Evolutionary conservation across 1,140 invertebrate genomes (phyloP), one percentile per base, ranked within the genome.

Genomic region (Drosophila gunungcola): DNA sequence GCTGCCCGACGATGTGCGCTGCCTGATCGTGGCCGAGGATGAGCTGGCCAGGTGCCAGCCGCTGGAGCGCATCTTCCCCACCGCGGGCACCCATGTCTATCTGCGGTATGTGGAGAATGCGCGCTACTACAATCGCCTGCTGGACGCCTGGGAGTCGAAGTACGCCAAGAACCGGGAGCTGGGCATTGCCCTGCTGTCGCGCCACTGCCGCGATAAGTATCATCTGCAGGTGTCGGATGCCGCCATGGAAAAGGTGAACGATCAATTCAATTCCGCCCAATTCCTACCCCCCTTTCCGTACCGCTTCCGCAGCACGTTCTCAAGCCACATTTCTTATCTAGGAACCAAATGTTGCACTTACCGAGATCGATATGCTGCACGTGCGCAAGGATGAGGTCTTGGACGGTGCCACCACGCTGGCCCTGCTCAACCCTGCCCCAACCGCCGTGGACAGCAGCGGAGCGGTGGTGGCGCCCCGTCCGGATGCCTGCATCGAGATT

Each of bases 71-170:
- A 96, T 99, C 61, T 99, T 99, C 91, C 98, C 98, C 2, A 96
- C 96, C 1, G 77, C 93, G 0, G 93, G 95, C 27, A 96, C 96
- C 3, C 93, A 97, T 90, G 93, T 94, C 29, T 99, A 98, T 93
- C 94, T 98, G 48, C 93, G 95, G 48, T 99, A 94, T 92, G 96
- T 99, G 88, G 96, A 98, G 73, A 94, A 95, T 4, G 95, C 96
- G 2, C 93, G 97, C 21, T 99, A 99, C 92, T 98, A 99, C 92
- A 99, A 99, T 93, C 94, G 98, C 42, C 93, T 99, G 41, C 94
- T 99, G 68, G 97, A 98, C 92, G 97, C 97, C 13, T 99, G 98
- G 98, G 97, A 98, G 93, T 92, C 93, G 7, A 94, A 95, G 72
- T 97, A 97, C 89, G 91, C 92, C 29, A 94, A 96, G 84, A 76